Base-by-base conservation (phyloP, 2,113 vertebrate genomes). In the Platichthys flesus region DNA sequence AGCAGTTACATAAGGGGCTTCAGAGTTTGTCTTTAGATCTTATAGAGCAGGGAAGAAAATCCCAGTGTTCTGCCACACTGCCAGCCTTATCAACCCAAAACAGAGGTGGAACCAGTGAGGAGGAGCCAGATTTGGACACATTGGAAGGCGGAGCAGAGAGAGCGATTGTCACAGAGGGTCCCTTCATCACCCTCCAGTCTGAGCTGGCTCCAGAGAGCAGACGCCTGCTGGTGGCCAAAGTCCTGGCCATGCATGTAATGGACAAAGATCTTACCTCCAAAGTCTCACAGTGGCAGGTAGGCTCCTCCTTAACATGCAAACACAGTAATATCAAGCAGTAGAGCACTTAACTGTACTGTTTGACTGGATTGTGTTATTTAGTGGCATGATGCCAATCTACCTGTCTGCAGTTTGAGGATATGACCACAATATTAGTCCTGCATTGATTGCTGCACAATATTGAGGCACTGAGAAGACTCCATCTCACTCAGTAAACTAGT, bases 271-370 rank as follows among this genome's bases (percentile, higher is more conserved):
- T 96, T 51, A 92, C 90, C 62, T 86, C 91, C 76, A 96, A 95
- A 75, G 95, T 99, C 26, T 94, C 93, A 77, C 79, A 89, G 74
- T 99, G 98, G 98, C 96, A 99, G 97, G 98, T 99, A 96, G 58
- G 21, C 12, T 49, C 13, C 26, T 58, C 1, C 40, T 4, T 20
- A 9, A 37, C 9, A 56, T 23, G 20, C 13, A 18, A 51, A 51
- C 47, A 51, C 40, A 2, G 40, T 49, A 18, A 49, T 18, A 5
- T 49, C 18, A 51, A 16, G 47, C 40, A 42, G 3, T 42, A 40
- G 10, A 10, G 12, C 2, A 40, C 37, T 40, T 9, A 12, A 40
- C 37, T 40, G 40, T 42, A 42, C 40, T 42, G 40, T 9, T 37
- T 37, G 35, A 37, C 35, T 37, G 35, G 9, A 37, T 9, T 9